A percentile compares a stretch with the other conserved stretches of the same genome.
Conservation (phyloP, 1,140 invertebrate genomes). For the Musca vetustissima region DNA sequence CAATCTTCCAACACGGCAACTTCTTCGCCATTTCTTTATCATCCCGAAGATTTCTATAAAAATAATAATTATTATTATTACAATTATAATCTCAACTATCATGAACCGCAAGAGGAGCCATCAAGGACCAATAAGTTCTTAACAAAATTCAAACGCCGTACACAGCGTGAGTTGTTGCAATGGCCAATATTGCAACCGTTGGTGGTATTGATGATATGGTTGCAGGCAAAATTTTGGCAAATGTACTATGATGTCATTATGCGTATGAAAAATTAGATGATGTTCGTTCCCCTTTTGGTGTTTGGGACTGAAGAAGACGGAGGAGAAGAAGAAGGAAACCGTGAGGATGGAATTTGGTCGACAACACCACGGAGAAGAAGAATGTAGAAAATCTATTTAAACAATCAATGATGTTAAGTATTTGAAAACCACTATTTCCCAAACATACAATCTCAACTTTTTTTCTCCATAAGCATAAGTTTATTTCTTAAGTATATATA, state of each 20-base stretch:
- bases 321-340: neutral
- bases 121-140: slow-evolving; percentile 21
- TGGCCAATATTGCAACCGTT: slow-evolving; percentile 50
- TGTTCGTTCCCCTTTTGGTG: no score
- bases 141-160: slow-evolving; percentile 42
- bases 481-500: slow-evolving; percentile 13
- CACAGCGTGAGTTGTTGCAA: slow-evolving; percentile 43
- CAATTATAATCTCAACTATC: slow-evolving; percentile 51
- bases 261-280: slow-evolving; percentile 40
- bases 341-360: no score
- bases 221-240: slow-evolving; percentile 49
- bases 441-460: neutral
- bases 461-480: slow-evolving; percentile 11
- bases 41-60: slow-evolving; percentile 33
- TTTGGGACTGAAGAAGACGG: neutral
- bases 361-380: neutral
- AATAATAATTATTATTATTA: slow-evolving; percentile 53
- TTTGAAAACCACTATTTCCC: neutral
- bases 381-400: neutral
- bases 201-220: slow-evolving; percentile 44
- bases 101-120: slow-evolving; percentile 27
- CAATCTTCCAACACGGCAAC: neutral
- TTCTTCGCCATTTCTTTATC: neutral
- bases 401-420: slow-evolving; percentile 16
- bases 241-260: slow-evolving; percentile 41